Evolutionary conservation across 2,888 invertebrate genomes (phyloP).

Genomic region (Norana najaformis): DNA sequence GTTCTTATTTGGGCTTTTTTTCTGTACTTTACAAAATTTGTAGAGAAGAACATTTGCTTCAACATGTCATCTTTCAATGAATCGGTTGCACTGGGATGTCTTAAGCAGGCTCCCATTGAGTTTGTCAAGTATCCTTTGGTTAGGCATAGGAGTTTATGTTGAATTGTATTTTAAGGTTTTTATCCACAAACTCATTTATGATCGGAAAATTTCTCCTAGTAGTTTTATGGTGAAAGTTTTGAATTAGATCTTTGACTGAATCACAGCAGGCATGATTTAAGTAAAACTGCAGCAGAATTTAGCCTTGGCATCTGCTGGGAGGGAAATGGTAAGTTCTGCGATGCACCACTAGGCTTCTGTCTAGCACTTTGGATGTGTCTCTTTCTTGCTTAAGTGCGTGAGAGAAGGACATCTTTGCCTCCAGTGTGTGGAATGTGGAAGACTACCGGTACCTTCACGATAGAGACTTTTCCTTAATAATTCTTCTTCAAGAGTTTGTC

Average conservation of each 20-base stretch:
- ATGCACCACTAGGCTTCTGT: not conserved
- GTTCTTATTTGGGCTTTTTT: not conserved
- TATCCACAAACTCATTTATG: not conserved
- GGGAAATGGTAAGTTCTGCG: not conserved
- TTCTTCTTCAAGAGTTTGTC: too few relatives aligned
- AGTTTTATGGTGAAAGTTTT: not conserved
- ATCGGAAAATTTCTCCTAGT: not conserved
- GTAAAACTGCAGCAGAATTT: not conserved
- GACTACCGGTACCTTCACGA: too few relatives aligned
- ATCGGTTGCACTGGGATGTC: constrained; percentile 89
- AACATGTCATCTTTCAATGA: constrained; percentile 99
- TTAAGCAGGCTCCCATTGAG: constrained; percentile 92
- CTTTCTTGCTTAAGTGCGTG: not conserved
- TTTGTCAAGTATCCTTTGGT: constrained; percentile 78
- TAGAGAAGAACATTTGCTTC: constrained; percentile 90
- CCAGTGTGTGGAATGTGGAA: not conserved
- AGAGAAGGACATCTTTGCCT: not conserved
- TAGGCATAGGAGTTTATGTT: not conserved
- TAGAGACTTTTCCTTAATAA: too few relatives aligned
- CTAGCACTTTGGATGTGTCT: not conserved
- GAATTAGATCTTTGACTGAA: too few relatives aligned
- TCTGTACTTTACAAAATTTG: not conserved
- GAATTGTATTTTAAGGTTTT: not conserved
- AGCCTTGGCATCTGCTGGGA: not conserved
- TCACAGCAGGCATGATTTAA: too few relatives aligned